A percentile compares a stretch with the other conserved stretches of the same genome.
These are phyloP conservation scores for Cylindroiulus punctatus DNA, from an alignment of 2,888 invertebrate genomes.

Conservation along the genomic window DNA sequence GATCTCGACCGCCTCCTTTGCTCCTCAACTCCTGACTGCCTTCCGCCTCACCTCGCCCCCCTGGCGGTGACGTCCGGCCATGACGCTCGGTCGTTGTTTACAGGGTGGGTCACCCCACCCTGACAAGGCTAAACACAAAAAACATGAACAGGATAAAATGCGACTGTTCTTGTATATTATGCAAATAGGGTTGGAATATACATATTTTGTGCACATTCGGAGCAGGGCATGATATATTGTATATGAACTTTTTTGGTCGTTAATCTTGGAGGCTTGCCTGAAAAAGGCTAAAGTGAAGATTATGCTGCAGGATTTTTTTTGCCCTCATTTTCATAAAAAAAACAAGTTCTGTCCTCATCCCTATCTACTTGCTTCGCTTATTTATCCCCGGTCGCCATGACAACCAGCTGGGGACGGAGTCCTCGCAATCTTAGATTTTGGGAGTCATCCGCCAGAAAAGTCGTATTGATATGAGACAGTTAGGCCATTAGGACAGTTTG, in stretches of 20 bases:
- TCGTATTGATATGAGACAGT: not conserved
- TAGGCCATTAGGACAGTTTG: not conserved
- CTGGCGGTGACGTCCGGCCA: no score
- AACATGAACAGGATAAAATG: no score
- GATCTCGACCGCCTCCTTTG: no score
- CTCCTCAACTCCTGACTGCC: no score
- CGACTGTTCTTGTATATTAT: no score
- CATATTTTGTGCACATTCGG: no score
- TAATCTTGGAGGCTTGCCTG: not conserved
- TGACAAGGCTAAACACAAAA: no score
- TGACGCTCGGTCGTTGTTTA: no score
- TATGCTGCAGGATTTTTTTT: not conserved
- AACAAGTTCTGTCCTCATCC: not conserved
- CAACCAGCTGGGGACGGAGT: conserved; percentile 4
- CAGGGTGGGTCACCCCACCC: no score
- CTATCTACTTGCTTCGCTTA: not conserved
- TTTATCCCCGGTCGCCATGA: not conserved
- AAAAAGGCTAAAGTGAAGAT: not conserved
- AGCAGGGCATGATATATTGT: no score
- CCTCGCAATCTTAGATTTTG: not conserved
- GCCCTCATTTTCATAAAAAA: not conserved
- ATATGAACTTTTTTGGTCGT: not conserved
- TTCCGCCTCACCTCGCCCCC: no score
- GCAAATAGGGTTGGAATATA: no score
- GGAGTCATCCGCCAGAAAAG: not conserved